Percentiles rank a stretch among this genome's conserved stretches.
Conservation (phyloP, 2,113 vertebrate genomes). For the Colinus virginianus region DNA sequence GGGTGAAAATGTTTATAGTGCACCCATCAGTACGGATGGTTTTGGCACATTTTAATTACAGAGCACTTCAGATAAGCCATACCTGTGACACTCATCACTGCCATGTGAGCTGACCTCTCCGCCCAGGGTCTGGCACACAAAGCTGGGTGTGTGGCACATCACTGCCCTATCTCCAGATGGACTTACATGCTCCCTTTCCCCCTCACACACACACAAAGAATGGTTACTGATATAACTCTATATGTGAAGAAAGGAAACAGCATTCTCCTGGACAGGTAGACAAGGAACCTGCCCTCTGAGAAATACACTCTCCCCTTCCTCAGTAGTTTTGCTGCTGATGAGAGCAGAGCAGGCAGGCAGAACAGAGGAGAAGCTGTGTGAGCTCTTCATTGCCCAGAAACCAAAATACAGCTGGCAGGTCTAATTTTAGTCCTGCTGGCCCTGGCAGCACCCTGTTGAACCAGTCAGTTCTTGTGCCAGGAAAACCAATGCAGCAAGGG, state of each 20-base stretch:
- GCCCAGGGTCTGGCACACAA: neutral
- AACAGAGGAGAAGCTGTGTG: neutral
- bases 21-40: neutral
- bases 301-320: neutral
- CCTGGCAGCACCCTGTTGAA: neutral
- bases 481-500: neutral
- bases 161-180: neutral
- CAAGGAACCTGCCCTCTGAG: neutral
- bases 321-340: neutral
- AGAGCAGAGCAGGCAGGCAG: neutral
- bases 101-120: rapidly evolving
- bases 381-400: neutral
- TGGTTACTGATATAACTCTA: neutral
- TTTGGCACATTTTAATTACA: neutral
- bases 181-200: neutral
- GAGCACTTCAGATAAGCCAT: neutral
- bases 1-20: neutral
- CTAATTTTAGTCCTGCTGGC: neutral
- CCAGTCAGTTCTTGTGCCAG: neutral
- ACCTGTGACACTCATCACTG: neutral
- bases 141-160: neutral
- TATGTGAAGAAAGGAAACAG: neutral
- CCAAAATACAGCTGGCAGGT: conserved; percentile 24
- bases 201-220: too few relatives aligned
- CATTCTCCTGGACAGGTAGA: neutral